Evolutionary conservation across 2,888 invertebrate species (phyloP).

Genomic region (Agrilus mali): DNA sequence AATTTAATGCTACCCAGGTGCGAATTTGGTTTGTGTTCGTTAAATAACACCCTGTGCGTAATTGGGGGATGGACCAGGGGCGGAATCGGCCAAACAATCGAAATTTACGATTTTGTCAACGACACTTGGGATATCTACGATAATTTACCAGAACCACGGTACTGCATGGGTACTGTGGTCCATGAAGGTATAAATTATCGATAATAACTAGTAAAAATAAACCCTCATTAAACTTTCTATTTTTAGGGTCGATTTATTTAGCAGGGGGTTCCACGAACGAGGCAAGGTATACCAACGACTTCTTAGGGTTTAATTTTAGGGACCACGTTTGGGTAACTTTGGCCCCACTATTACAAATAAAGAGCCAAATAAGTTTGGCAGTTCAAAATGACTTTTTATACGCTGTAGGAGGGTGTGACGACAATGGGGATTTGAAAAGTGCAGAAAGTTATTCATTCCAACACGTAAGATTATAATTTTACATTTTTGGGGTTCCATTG

Average conservation of each 20-base stretch:
- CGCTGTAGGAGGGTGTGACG: slow-evolving; percentile 81
- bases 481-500: background rate
- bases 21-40: slow-evolving; percentile 78
- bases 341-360: slow-evolving; percentile 64
- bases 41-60: slow-evolving; percentile 72
- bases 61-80: slow-evolving; percentile 91
- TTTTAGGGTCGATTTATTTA: slow-evolving; percentile 68
- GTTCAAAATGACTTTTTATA: slow-evolving; percentile 73
- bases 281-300: slow-evolving; percentile 66
- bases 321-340: slow-evolving; percentile 68
- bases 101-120: slow-evolving; percentile 69
- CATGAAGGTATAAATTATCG: slow-evolving; percentile 72
- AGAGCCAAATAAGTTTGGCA: slow-evolving; percentile 85
- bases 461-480: slow-evolving; percentile 39
- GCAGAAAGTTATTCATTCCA: slow-evolving; percentile 76
- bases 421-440: slow-evolving; percentile 64
- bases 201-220: no score
- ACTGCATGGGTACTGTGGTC: slow-evolving; percentile 84
- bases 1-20: slow-evolving; percentile 76
- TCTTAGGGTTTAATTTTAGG: slow-evolving; percentile 69
- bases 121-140: slow-evolving; percentile 70
- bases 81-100: slow-evolving; percentile 80
- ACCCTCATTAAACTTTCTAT: no score
- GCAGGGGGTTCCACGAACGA: slow-evolving; percentile 81
- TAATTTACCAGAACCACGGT: slow-evolving; percentile 70